Evolutionary conservation across 2,888 invertebrate genomes (phyloP), one percentile per base, ranked within the genome.

Genomic region (Eupithecia vulgata): DNA sequence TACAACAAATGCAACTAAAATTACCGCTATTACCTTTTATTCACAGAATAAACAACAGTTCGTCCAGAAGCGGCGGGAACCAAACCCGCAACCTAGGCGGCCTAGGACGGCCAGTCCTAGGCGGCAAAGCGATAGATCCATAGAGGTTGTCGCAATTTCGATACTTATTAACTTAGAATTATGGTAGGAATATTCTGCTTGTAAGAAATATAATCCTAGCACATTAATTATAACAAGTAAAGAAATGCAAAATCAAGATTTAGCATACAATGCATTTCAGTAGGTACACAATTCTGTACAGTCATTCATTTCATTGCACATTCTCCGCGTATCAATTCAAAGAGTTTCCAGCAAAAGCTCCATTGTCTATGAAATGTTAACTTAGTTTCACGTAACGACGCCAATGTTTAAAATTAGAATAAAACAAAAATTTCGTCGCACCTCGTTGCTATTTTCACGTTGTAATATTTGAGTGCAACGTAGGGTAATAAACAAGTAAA

Each of bases 401-500:
- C 34, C 79, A 78, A 80, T 80, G 80, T 79, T 77, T 80, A 80
- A 80, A 79, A 80, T 80, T 79, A 76, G 68, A 80, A 80, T 80
- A 80, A 79, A 79, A 70, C 69, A 73, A 76, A 76, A 73, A 73
- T 73, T 78, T 72, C 69, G 45, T 73, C 72, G 73, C 72, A 73
- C 76, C 77, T 68, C 73, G 70, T 73, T 52, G 78, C 76, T 76
- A 79, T 82, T 83, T 80, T 77, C 81, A 73, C 80, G 80, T 65
- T 65, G 77, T 79, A 80, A 78, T 78, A 76, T 77, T 75, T 77
- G 75, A 81, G 81, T 82, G 84, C 83, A 80, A 76, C 78, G 79
- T 77, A 76, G 71, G 67, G 77, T 80, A 80, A 84, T 86, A 86
- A 85, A 85, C 85, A 71, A 75, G 80, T 82, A 83, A 67, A 52